phyloP scores from a whole-genome alignment of 1,140 invertebrate genomes.

The Triops cancriformis region DNA sequence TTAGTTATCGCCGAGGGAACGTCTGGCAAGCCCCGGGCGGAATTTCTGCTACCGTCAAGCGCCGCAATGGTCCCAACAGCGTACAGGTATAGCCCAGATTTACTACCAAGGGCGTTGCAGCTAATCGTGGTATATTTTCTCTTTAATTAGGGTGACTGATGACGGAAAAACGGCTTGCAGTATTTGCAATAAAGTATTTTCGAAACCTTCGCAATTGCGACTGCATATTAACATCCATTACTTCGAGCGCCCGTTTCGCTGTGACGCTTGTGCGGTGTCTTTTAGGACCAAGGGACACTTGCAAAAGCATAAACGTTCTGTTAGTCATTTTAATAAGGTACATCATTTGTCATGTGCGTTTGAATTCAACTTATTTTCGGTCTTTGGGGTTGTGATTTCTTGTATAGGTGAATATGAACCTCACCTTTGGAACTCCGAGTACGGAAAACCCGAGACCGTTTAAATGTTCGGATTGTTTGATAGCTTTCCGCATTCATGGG shows the following conservation, averaged over 20 bases:
- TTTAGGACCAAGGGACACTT: conserved; percentile 86
- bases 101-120: too few relatives aligned
- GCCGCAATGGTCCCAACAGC: conserved; percentile 9
- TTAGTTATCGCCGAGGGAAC: neutral
- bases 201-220: conserved; percentile 75
- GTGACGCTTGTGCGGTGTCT: conserved; percentile 80
- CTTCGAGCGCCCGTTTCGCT: conserved; percentile 83
- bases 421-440: conserved; percentile 71
- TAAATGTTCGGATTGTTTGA: conserved; percentile 89
- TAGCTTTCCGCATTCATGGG: conserved; percentile 91
- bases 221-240: conserved; percentile 94
- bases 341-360: conserved; percentile 29
- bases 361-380: neutral
- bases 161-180: conserved; percentile 74
- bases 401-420: conserved; percentile 61
- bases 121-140: conserved; percentile 21
- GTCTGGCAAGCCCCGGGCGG: conserved; percentile 31
- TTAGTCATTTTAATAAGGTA: conserved; percentile 83
- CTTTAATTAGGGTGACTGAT: conserved; percentile 49
- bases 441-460: conserved; percentile 86
- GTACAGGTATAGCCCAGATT: neutral
- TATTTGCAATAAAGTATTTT: conserved; percentile 85
- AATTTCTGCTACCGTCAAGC: conserved; percentile 30
- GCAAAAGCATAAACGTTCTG: conserved; percentile 82
- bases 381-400: neutral